Base-by-base conservation (phyloP, 2,113 vertebrate genomes). In the Apeltes quadracus region DNA sequence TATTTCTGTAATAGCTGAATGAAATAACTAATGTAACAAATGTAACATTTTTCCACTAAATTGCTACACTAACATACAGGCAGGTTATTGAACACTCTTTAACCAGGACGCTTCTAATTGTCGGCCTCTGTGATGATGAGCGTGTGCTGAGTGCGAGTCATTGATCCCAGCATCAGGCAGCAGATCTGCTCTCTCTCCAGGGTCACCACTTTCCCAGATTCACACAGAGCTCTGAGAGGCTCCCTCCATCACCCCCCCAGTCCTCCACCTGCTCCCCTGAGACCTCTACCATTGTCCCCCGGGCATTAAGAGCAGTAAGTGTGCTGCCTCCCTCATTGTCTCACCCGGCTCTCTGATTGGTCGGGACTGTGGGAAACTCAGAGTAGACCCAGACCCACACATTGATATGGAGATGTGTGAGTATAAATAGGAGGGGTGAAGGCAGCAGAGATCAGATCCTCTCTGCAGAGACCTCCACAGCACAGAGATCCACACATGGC, bases 181-280 rank as follows among this genome's bases (percentile, higher is more conserved):
- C 58, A 73, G 75, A 58, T 68, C 43, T 72, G 72, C 44, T 65
- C 36, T 74, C 68, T 75, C 46, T 72, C 34, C 76, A 75, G 75
- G 87, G 84, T 91, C 85, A 91, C 46, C 69, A 85, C 85, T 90
- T 90, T 92, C 90, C 85, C 91, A 91, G 71, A 88, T 82, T 75
- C 80, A 84, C 84, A 79, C 75, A 84, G 56, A 56, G 48, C 55
- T 57, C 79, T 70, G 55, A 58, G 70, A 89, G 51, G 73, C 77
- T 69, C 78, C 85, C 48, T 62, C 48, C 36, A 44, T 44, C 55
- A 46, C 20, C 56, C 25, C 27, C 18, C 66, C 61, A 76, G 54
- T 51, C 61, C 72, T 67, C 71, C 86, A 86, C 80, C 86, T 89
- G 83, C 29, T 87, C 79, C 84, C 73, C 74, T 66, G 81, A 76